Base-by-base conservation (phyloP, 1,140 invertebrate genomes). In the Protaetia brevitarsis region DNA sequence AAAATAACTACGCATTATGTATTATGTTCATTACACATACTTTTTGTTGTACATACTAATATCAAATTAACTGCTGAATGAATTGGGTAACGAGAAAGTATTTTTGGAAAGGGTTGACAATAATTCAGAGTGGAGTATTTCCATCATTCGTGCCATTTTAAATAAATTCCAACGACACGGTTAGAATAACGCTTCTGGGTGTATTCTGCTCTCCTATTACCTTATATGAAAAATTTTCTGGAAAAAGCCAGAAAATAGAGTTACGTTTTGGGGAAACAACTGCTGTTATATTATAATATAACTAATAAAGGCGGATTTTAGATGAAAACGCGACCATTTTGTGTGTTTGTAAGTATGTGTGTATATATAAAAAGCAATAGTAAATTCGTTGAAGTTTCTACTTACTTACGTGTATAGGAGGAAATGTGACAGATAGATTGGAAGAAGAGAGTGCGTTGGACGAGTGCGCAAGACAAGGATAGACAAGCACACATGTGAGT, bases 381-480 rank as follows among this genome's bases (percentile, higher is more conserved):
- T 88, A 72, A 98, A 86, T 21, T 95, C 95, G 64, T 90, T 89
- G 6, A 94, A 83, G 74, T 96, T 97, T 79, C 92, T 92, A 78
- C 95, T 93, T n/a, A n/a, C n/a, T n/a, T n/a, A n/a, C n/a, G n/a
- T n/a, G n/a, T n/a, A n/a, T n/a, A n/a, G n/a, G n/a, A n/a, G n/a
- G n/a, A n/a, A n/a, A n/a, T n/a, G n/a, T n/a, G n/a, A n/a, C n/a
- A n/a, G n/a, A n/a, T n/a, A n/a, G n/a, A n/a, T n/a, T n/a, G n/a
- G n/a, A n/a, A n/a, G n/a, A n/a, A n/a, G n/a, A n/a, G n/a, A n/a
- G n/a, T n/a, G n/a, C n/a, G n/a, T n/a, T n/a, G n/a, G n/a, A n/a
- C n/a, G n/a, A n/a, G n/a, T n/a, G n/a, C n/a, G n/a, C n/a, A n/a
- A n/a, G n/a, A n/a, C n/a, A n/a, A n/a, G n/a, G n/a, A n/a, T n/a